A percentile compares a stretch with the other conserved stretches of the same genome.
These are phyloP conservation scores for Gulo gulo DNA, from an alignment of 2,113 vertebrate genomes.

Conservation along the genomic window DNA sequence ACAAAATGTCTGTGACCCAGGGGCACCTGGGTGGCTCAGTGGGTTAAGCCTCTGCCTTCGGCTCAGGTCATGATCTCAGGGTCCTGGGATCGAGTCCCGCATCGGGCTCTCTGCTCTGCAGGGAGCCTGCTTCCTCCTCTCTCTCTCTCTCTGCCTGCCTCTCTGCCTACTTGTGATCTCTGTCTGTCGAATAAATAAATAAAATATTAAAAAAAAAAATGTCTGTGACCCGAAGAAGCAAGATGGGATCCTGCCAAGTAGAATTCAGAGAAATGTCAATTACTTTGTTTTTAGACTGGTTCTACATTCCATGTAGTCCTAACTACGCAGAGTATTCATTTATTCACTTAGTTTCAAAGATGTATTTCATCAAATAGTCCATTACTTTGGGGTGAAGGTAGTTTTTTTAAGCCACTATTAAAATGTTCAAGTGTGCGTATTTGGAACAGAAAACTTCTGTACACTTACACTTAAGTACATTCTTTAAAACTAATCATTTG, in stretches of 20 bases:
- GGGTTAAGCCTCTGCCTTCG: too few species aligned
- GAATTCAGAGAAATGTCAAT: background rate
- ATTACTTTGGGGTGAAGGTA: background rate
- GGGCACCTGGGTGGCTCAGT: too few species aligned
- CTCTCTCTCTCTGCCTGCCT: too few species aligned
- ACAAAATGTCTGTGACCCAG: background rate
- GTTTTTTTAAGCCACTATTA: background rate
- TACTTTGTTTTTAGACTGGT: background rate
- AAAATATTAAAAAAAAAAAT: too few species aligned
- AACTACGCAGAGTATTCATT: background rate
- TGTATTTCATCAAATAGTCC: background rate
- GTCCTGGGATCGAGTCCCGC: too few species aligned
- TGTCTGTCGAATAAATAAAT: too few species aligned
- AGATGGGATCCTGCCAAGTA: background rate
- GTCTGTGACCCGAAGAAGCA: background rate
- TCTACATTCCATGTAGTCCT: background rate
- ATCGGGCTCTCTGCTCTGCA: too few species aligned
- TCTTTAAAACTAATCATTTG: slow-evolving; percentile 58
- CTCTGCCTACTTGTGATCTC: too few species aligned
- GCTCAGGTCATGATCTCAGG: too few species aligned
- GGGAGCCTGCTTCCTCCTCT: too few species aligned
- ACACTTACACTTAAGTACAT: slow-evolving; percentile 44
- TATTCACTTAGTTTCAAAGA: slow-evolving; percentile 39
- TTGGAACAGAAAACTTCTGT: slow-evolving; percentile 48
- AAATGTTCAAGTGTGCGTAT: background rate